Evolutionary conservation across 2,113 vertebrate species (phyloP).

Genomic region (Oryctolagus cuniculus): DNA sequence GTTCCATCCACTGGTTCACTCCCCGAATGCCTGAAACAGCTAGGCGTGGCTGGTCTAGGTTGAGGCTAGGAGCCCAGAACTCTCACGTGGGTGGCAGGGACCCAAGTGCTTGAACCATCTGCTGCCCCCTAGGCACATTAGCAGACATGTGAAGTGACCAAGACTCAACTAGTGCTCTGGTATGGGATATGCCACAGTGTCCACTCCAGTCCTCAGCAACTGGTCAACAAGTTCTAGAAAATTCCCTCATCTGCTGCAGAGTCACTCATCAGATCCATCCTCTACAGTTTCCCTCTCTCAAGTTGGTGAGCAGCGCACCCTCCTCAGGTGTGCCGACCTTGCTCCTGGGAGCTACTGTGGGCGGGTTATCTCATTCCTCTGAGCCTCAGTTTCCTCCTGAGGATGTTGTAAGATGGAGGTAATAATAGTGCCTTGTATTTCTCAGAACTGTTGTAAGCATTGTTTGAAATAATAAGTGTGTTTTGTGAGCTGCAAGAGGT

Average conservation of each 20-base stretch:
- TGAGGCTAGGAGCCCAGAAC: too few relatives aligned
- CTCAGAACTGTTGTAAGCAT: not conserved
- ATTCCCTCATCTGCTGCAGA: not conserved
- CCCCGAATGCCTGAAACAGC: too few relatives aligned
- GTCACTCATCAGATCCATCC: not conserved
- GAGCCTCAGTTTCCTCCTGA: not conserved
- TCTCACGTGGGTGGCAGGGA: too few relatives aligned
- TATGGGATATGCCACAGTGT: too few relatives aligned
- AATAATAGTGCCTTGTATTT: not conserved
- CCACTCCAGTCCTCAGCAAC: not conserved
- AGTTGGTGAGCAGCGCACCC: not conserved
- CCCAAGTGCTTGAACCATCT: too few relatives aligned
- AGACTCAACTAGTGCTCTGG: too few relatives aligned
- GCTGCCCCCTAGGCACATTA: too few relatives aligned
- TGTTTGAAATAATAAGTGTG: not conserved
- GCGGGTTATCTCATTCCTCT: not conserved
- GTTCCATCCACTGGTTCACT: too few relatives aligned
- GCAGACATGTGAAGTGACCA: too few relatives aligned
- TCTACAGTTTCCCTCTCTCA: not conserved
- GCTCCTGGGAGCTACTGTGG: not conserved
- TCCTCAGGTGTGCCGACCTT: not conserved
- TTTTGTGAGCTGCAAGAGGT: not conserved
- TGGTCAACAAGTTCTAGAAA: slow-evolving; percentile 40
- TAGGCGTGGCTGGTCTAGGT: too few relatives aligned
- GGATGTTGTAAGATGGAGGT: not conserved